These are phyloP conservation scores for Pseudochirops corinnae DNA, from an alignment of 2,797 vertebrate genomes.

Conservation along the genomic window DNA sequence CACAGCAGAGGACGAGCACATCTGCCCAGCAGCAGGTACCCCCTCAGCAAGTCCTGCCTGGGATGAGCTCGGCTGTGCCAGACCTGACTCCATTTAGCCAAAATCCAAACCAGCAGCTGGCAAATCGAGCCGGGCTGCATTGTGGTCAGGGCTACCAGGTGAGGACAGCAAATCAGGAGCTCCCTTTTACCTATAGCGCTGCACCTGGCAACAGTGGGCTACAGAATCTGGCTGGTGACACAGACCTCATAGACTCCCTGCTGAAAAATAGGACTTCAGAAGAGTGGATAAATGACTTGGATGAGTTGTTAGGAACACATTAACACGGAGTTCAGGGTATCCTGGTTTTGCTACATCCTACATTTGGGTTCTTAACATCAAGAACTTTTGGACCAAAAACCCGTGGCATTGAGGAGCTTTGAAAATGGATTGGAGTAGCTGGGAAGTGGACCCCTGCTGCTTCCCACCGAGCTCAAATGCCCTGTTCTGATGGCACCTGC, in stretches of 20 bases:
- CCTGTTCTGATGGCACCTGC: constrained; percentile 34
- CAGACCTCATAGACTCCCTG: constrained; percentile 96
- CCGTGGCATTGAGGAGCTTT: constrained; percentile 81
- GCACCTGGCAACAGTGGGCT: constrained; percentile 88
- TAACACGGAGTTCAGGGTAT: constrained; percentile 76
- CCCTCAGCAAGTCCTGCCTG: constrained; percentile 88
- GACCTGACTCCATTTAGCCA: constrained; percentile 92
- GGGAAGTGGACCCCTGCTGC: constrained; percentile 75
- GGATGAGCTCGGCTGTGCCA: constrained; percentile 88
- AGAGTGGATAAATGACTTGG: constrained; percentile 98
- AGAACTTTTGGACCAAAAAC: constrained; percentile 88
- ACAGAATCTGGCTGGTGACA: constrained; percentile 90
- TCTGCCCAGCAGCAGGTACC: constrained; percentile 86
- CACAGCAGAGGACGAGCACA: constrained; percentile 90
- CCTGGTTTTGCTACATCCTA: constrained; percentile 67
- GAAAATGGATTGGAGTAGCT: constrained; percentile 56
- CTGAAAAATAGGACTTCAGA: constrained; percentile 96
- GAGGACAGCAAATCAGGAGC: constrained; percentile 90
- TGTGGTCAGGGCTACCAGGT: constrained; percentile 95
- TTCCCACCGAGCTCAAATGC: constrained; percentile 65
- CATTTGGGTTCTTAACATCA: constrained; percentile 79
- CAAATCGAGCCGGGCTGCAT: constrained; percentile 88
- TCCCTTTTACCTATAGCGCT: constrained; percentile 92
- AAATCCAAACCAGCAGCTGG: constrained; percentile 86
- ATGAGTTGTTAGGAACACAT: constrained; percentile 95